These are phyloP conservation scores for Pachydiplax longipennis DNA, from an alignment of 2,888 invertebrate species.

Conservation along the genomic window DNA sequence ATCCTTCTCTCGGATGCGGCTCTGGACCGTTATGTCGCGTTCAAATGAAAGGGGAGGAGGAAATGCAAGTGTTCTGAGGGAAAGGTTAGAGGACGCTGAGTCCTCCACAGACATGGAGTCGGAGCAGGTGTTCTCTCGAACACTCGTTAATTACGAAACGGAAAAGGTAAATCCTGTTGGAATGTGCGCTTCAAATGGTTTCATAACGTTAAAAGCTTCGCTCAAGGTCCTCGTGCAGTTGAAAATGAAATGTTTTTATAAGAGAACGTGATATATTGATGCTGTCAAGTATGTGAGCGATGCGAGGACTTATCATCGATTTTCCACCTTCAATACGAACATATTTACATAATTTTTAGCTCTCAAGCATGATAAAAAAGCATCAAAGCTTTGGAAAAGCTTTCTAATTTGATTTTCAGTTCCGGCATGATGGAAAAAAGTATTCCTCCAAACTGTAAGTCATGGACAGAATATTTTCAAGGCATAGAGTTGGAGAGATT, in stretches of 20 bases:
- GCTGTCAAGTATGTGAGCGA: too few species aligned
- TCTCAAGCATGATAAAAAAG: too few species aligned
- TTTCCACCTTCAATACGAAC: too few species aligned
- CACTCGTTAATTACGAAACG: neutral
- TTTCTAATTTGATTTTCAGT: too few species aligned
- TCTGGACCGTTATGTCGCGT: constrained; percentile 19
- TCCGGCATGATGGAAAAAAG: too few species aligned
- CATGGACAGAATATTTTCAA: too few species aligned
- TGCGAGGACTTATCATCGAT: too few species aligned
- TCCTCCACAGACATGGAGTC: neutral
- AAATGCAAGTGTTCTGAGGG: neutral
- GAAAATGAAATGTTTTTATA: neutral
- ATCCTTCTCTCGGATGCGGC: neutral
- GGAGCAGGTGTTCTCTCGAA: neutral
- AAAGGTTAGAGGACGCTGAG: neutral
- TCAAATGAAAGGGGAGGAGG: neutral
- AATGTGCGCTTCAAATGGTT: neutral
- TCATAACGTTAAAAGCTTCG: neutral
- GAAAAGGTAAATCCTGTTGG: neutral
- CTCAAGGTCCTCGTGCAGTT: neutral
- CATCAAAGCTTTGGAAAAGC: too few species aligned
- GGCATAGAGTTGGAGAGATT: too few species aligned
- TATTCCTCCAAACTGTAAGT: too few species aligned
- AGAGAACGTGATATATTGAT: too few species aligned
- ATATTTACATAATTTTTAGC: too few species aligned